Evolutionary conservation across 2,888 invertebrate genomes (phyloP).

Genomic region (Protula sp.): DNA sequence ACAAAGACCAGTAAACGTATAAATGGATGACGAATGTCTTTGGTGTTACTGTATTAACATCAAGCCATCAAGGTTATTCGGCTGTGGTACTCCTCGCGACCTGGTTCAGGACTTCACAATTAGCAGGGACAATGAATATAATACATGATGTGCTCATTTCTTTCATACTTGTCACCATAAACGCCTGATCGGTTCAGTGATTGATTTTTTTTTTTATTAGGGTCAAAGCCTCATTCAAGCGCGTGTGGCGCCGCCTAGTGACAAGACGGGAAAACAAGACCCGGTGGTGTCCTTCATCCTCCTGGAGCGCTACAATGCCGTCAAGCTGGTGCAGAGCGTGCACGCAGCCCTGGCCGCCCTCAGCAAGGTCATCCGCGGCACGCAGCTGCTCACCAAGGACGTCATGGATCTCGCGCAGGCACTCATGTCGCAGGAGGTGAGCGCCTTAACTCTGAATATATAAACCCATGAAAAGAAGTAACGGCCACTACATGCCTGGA

Average conservation of each 20-base stretch:
- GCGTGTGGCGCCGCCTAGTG: conserved; percentile 43
- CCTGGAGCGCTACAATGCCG: conserved; percentile 62
- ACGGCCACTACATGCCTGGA: too few relatives aligned
- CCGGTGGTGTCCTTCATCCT: conserved; percentile 63
- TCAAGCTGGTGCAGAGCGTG: conserved; percentile 62
- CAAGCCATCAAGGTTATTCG: too few relatives aligned
- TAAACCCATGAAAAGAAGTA: background rate
- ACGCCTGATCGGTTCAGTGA: too few relatives aligned
- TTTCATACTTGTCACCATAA: too few relatives aligned
- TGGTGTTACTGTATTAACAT: too few relatives aligned
- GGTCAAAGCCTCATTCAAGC: conserved; percentile 48
- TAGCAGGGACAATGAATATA: too few relatives aligned
- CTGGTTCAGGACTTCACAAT: too few relatives aligned
- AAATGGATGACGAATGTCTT: too few relatives aligned
- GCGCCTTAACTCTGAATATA: background rate
- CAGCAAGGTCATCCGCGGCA: conserved; percentile 62
- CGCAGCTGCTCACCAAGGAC: conserved; percentile 57
- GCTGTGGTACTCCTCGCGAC: too few relatives aligned
- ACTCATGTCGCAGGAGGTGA: conserved; percentile 60
- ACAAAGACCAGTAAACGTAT: too few relatives aligned
- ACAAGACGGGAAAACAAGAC: conserved; percentile 42
- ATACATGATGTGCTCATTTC: too few relatives aligned
- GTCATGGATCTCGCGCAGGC: conserved; percentile 56
- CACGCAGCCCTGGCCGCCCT: conserved; percentile 62
- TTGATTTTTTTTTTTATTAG: conserved; percentile 25